phyloP scores from a whole-genome alignment of 2,113 vertebrate species.

The Toxotes jaculatrix region DNA sequence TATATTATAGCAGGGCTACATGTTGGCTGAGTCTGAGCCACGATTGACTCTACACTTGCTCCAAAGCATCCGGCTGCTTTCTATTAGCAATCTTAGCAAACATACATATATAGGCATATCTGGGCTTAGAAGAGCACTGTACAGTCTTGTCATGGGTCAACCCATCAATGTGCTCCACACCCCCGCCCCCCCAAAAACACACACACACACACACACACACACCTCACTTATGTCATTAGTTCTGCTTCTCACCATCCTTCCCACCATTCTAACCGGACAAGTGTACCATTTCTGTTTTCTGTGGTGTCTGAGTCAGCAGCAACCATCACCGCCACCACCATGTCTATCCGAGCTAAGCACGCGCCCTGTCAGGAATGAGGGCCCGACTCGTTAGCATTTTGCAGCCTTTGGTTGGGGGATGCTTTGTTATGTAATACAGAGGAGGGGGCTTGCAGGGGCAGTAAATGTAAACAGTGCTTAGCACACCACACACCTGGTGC shows the following conservation, averaged over 20 bases:
- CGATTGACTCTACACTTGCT: background rate
- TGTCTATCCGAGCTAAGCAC: constrained; percentile 38
- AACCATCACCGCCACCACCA: constrained; percentile 40
- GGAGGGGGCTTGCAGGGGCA: constrained; percentile 70
- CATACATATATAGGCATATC: constrained; percentile 34
- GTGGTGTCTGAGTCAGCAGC: constrained; percentile 52
- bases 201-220: constrained; percentile 9
- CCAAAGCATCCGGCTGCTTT: constrained; percentile 22
- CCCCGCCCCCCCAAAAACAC: background rate
- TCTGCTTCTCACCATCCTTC: constrained; percentile 42
- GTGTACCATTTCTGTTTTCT: constrained; percentile 44
- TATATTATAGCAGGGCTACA: constrained; percentile 33
- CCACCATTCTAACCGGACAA: constrained; percentile 52
- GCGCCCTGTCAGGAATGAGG: constrained; percentile 64
- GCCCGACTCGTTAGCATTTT: constrained; percentile 88
- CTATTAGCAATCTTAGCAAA: constrained; percentile 22
- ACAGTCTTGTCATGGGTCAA: constrained; percentile 45
- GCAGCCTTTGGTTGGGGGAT: constrained; percentile 89
- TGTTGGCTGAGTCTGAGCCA: constrained; percentile 16
- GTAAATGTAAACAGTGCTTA: constrained; percentile 82
- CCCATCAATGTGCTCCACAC: constrained; percentile 28
- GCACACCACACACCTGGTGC: constrained; percentile 86
- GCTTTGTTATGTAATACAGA: constrained; percentile 50
- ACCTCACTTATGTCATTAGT: constrained; percentile 54
- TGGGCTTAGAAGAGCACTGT: constrained; percentile 47